A percentile compares a stretch with the other conserved stretches of the same genome.
Evolutionary conservation across 2,113 vertebrate species (phyloP).

Genomic region (Charina bottae): DNA sequence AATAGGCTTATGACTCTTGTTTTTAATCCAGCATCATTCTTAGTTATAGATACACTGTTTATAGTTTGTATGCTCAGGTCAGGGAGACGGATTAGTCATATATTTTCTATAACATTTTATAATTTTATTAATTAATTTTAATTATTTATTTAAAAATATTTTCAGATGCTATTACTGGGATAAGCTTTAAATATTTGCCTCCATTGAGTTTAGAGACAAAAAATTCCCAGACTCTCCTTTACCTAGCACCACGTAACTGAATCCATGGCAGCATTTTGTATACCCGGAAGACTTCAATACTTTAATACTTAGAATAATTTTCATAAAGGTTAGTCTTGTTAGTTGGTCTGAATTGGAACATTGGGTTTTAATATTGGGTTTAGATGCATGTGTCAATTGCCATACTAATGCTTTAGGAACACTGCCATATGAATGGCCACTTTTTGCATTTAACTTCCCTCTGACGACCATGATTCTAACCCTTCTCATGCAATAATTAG

Average conservation of each 20-base stretch:
- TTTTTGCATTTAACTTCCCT: neutral
- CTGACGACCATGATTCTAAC: neutral
- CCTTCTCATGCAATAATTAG: too few species aligned
- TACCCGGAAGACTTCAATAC: neutral
- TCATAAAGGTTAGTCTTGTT: neutral
- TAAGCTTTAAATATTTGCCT: neutral
- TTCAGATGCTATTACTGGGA: neutral
- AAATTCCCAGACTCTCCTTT: neutral
- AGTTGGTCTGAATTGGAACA: neutral
- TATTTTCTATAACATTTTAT: neutral
- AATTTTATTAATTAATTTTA: neutral
- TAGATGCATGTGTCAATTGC: neutral
- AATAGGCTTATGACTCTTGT: conserved; percentile 80
- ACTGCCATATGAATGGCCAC: neutral
- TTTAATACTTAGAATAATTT: neutral
- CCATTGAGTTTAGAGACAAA: neutral
- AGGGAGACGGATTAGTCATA: neutral
- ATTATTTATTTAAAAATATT: neutral
- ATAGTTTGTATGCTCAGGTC: neutral
- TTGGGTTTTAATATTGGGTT: neutral
- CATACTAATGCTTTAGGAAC: neutral
- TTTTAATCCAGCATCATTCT: conserved; percentile 59
- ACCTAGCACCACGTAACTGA: neutral
- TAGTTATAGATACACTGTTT: neutral
- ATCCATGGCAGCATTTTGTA: neutral